Conservation (phyloP, 2,888 invertebrate genomes). For the Hipparchia sbordonii region DNA sequence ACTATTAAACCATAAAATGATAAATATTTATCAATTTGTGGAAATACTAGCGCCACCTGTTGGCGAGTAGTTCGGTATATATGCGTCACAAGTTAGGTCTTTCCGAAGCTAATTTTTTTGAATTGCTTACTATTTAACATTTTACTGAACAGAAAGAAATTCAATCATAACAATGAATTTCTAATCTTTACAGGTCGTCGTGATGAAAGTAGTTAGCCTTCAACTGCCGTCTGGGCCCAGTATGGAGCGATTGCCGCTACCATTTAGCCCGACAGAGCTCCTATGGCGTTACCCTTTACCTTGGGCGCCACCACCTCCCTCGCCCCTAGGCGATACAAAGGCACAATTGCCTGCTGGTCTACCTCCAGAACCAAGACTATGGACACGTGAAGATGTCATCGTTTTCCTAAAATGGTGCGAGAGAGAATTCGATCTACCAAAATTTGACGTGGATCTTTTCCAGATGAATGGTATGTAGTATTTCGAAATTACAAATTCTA, state of each 20-base stretch:
- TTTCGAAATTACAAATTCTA: neutral
- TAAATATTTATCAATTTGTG: conserved; percentile 1
- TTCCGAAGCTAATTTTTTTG: neutral
- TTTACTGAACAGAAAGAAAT: neutral
- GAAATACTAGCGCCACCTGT: conserved; percentile 46
- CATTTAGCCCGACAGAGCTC: conserved; percentile 91
- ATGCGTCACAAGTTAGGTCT: neutral
- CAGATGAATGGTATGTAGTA: conserved; percentile 93
- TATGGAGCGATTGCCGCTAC: conserved; percentile 90
- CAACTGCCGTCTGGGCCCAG: conserved; percentile 87
- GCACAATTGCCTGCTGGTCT: conserved; percentile 92
- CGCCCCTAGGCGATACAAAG: conserved; percentile 92
- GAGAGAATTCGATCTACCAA: conserved; percentile 94
- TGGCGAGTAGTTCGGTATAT: conserved; percentile 37
- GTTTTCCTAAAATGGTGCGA: conserved; percentile 96
- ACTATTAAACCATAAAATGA: conserved; percentile 16
- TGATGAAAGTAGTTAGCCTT: conserved; percentile 87
- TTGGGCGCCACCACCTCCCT: conserved; percentile 86
- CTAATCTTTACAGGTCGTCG: conserved; percentile 64
- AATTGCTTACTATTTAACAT: neutral
- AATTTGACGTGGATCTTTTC: conserved; percentile 96
- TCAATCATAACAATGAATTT: conserved; percentile 2
- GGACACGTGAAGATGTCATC: conserved; percentile 95
- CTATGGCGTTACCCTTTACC: conserved; percentile 94
- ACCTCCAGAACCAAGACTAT: conserved; percentile 94